These are phyloP conservation scores for Acutogordius australiensis DNA, from an alignment of 2,888 invertebrate genomes.

Conservation along the genomic window DNA sequence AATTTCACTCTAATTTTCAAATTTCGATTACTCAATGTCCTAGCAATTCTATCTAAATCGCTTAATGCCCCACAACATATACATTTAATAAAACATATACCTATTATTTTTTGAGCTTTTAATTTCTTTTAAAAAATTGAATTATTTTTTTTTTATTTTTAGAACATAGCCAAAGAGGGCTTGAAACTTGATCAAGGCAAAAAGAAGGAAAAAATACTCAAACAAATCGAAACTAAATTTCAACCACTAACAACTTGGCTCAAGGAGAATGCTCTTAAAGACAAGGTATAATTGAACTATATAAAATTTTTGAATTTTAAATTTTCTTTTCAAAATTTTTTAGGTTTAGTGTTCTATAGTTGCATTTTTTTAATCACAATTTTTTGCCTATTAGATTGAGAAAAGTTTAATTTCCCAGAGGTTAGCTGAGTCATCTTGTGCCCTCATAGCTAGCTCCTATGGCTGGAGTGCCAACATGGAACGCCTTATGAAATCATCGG, in stretches of 20 bases:
- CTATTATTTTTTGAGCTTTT: no score
- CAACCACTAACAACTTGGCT: slow-evolving; percentile 4
- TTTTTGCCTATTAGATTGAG: slow-evolving; percentile 28
- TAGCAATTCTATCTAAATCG: no score
- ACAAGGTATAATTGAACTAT: no score
- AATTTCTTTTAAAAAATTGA: neutral
- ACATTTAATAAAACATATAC: no score
- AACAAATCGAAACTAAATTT: neutral
- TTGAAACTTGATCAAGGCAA: slow-evolving; percentile 43
- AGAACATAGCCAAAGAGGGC: slow-evolving; percentile 88
- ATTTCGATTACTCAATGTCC: no score
- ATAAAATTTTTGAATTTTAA: no score
- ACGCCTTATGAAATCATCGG: slow-evolving; percentile 61
- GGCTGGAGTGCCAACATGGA: slow-evolving; percentile 98
- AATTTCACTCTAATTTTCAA: no score
- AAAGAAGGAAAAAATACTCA: slow-evolving; percentile 33
- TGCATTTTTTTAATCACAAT: no score
- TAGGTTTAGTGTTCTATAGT: no score
- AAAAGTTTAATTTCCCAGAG: slow-evolving; percentile 54
- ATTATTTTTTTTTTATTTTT: slow-evolving; percentile 16
- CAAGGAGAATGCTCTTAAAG: neutral
- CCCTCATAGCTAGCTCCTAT: slow-evolving; percentile 66
- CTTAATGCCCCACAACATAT: no score
- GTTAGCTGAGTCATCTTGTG: slow-evolving; percentile 59
- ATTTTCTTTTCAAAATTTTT: no score